A percentile compares a stretch with the other conserved stretches of the same genome.
These are phyloP conservation scores for Drosophila trichaetosa DNA, from an alignment of 2,888 invertebrate species.

Conservation along the genomic window DNA sequence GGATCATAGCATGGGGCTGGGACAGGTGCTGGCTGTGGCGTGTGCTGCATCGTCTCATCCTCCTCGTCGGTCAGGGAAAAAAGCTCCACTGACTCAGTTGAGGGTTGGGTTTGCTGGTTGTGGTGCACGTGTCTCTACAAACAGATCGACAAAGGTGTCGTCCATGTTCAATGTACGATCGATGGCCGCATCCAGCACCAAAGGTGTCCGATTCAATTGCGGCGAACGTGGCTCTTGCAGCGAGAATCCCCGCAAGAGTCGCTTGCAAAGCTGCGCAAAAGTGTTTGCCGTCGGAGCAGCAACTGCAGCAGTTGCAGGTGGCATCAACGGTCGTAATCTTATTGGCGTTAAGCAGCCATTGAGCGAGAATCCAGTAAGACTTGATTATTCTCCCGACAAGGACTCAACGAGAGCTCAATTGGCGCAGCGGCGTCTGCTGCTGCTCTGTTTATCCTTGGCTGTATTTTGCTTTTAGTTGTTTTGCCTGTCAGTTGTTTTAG, in stretches of 20 bases:
- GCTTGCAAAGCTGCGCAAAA: conserved; percentile 74
- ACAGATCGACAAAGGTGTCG: conserved; percentile 83
- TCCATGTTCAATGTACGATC: conserved; percentile 80
- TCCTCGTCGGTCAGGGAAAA: conserved; percentile 62
- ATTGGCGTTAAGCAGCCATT: conserved; percentile 76
- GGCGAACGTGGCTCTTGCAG: conserved; percentile 83
- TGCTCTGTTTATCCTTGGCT: conserved; percentile 55
- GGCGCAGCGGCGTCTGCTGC: conserved; percentile 18
- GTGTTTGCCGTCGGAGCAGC: conserved; percentile 42
- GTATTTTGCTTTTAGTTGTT: too few species aligned
- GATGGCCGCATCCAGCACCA: conserved; percentile 76
- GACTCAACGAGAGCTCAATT: conserved; percentile 39
- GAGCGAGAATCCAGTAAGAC: conserved; percentile 79
- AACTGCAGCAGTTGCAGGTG: neutral
- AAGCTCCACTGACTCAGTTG: conserved; percentile 56
- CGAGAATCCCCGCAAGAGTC: conserved; percentile 78
- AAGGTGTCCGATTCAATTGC: conserved; percentile 80
- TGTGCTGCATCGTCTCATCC: conserved; percentile 62
- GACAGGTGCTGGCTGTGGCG: conserved; percentile 25
- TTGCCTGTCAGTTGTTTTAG: too few species aligned
- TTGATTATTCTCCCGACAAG: conserved; percentile 36
- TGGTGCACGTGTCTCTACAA: conserved; percentile 75
- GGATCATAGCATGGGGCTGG: conserved; percentile 72
- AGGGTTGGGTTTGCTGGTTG: conserved; percentile 18
- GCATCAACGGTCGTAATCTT: conserved; percentile 58